phyloP scores from a whole-genome alignment of 2,113 vertebrate species.

The Zosterops borbonicus region DNA sequence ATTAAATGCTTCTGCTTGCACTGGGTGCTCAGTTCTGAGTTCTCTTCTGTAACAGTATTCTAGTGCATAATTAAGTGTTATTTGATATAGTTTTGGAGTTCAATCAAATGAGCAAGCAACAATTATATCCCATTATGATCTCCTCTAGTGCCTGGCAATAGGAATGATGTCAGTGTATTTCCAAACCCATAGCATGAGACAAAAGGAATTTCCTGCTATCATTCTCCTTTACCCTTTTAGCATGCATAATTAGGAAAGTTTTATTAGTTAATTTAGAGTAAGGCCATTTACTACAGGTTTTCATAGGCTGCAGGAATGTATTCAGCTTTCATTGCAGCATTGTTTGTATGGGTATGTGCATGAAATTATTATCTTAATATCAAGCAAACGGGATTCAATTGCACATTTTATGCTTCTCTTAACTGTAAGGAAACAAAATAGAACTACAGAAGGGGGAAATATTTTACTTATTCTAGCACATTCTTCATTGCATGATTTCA shows the following conservation, averaged over 20 bases:
- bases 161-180: conserved; percentile 62
- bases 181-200: conserved; percentile 61
- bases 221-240: conserved; percentile 67
- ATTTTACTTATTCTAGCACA: conserved; percentile 60
- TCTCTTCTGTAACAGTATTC: conserved; percentile 67
- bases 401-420: conserved; percentile 65
- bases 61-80: conserved; percentile 78
- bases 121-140: conserved; percentile 75
- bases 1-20: conserved; percentile 75
- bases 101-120: conserved; percentile 79
- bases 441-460: conserved; percentile 35
- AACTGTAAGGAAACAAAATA: conserved; percentile 61
- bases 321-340: conserved; percentile 63
- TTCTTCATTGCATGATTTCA: conserved; percentile 65
- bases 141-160: conserved; percentile 64
- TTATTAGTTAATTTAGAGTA: conserved; percentile 73
- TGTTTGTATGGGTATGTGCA: conserved; percentile 65
- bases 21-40: conserved; percentile 62
- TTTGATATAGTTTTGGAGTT: conserved; percentile 80
- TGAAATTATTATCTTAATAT: conserved; percentile 75
- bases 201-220: conserved; percentile 76
- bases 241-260: conserved; percentile 73
- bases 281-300: conserved; percentile 61
- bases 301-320: conserved; percentile 61
- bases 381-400: conserved; percentile 66